phyloP scores from a whole-genome alignment of 2,113 vertebrate species.

The Aphelocoma coerulescens region DNA sequence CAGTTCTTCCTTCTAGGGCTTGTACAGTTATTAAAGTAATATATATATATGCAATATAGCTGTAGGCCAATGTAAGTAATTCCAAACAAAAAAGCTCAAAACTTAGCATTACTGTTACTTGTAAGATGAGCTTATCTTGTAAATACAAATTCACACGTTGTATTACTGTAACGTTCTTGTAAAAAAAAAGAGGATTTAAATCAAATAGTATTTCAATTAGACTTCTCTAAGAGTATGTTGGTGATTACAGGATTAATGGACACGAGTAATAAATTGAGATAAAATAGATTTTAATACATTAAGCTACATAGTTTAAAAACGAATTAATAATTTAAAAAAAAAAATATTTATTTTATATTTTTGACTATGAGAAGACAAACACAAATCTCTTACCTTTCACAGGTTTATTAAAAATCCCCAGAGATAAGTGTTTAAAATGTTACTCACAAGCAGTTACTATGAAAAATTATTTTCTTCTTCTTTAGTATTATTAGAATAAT shows the following conservation, averaged over 20 bases:
- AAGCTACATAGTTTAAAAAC: not conserved
- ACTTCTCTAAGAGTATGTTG: not conserved
- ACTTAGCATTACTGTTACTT: not conserved
- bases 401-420: fast-evolving
- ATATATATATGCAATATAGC: not conserved
- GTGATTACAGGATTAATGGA: not conserved
- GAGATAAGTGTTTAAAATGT: not conserved
- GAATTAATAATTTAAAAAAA: not conserved
- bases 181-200: not conserved
- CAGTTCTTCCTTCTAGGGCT: not conserved
- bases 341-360: not conserved
- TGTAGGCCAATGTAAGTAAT: not conserved
- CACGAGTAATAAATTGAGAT: not conserved
- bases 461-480: not conserved
- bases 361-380: not conserved
- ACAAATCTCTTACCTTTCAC: not conserved
- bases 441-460: not conserved
- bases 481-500: not conserved
- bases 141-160: not conserved
- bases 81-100: not conserved
- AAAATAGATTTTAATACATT: not conserved
- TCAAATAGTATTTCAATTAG: not conserved
- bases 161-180: not conserved
- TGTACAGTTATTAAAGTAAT: not conserved
- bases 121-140: not conserved